Evolutionary conservation across 2,888 invertebrate genomes (phyloP), one percentile per base, ranked within the genome.

Genomic region (Eustalomyia histrio): DNA sequence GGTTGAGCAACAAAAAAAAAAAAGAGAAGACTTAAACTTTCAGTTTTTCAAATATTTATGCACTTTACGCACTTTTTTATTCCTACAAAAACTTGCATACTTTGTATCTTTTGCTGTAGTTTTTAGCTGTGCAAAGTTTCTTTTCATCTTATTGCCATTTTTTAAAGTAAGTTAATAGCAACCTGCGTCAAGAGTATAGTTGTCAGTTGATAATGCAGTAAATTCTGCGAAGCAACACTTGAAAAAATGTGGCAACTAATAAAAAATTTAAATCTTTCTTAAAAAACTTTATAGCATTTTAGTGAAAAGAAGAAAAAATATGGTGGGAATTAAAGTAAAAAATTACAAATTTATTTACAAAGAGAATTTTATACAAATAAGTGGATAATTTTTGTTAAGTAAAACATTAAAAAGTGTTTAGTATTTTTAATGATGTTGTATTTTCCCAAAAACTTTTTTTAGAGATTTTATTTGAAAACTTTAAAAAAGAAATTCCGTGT

Each of bases 181-280:
- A 47, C 53, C n/a, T 63, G 55, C 52, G 33, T 33, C 64, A 9
- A 24, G 21, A 53, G 63, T 55, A 17, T 47, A 24, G 53, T 29
- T 43, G 63, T 39, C 24, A 63, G 35, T 33, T 21, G n/a, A 1
- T 14, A 69, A 12, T 29, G 12, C 47, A 60, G 50, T 50, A 18
- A 21, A 35, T 53, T 60, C 35, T 35, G 4, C n/a, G 71, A n/a
- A 64, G 52, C 58, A 57, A 50, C 57, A 65, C 65, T 58, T 74
- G 29, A 55, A 61, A 55, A 47, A 63, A 57, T 64, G 63, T 55
- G 63, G 24, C 69, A 69, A 63, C 64, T 64, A 50, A 76, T 69
- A 61, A 76, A 76, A 69, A 35, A 76, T 69, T 63, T 58, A 64
- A 76, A 57, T 64, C 29, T 63, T 47, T 57, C 39, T n/a, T 12